phyloP scores from a whole-genome alignment of 2,888 invertebrate species.

The Carcina quercana region DNA sequence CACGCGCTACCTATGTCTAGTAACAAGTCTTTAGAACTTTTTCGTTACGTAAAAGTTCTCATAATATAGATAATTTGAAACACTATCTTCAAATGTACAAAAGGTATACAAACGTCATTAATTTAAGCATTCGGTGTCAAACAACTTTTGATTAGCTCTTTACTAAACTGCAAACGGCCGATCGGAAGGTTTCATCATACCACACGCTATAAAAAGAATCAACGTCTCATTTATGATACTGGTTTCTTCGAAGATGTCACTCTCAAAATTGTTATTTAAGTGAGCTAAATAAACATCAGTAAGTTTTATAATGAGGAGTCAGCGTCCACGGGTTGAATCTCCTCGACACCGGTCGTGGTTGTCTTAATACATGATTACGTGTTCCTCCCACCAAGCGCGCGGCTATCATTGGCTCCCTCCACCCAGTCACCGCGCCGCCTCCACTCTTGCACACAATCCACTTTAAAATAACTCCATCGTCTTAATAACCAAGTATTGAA shows the following conservation, averaged over 20 bases:
- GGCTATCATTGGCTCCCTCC: slow-evolving; percentile 58
- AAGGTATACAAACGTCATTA: no score
- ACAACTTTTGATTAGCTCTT: no score
- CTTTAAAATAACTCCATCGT: slow-evolving; percentile 68
- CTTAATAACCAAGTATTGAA: slow-evolving; percentile 69
- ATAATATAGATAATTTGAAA: no score
- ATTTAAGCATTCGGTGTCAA: no score
- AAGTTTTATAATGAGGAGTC: slow-evolving; percentile 25
- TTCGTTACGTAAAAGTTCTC: no score
- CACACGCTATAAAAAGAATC: no score
- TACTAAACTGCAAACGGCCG: no score
- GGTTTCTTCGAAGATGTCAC: slow-evolving; percentile 12
- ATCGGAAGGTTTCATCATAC: no score
- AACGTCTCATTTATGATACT: slow-evolving; percentile 32
- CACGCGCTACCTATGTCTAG: no score
- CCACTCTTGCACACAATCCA: slow-evolving; percentile 62
- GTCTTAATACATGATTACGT: slow-evolving; percentile 59
- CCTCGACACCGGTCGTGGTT: slow-evolving; percentile 34
- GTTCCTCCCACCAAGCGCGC: slow-evolving; percentile 59
- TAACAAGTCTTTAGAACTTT: no score
- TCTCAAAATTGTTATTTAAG: slow-evolving; percentile 18
- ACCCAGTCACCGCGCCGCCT: slow-evolving; percentile 64
- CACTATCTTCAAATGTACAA: no score
- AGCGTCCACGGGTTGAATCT: slow-evolving; percentile 40
- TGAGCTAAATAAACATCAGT: slow-evolving; percentile 17